Evolutionary conservation across 2,888 invertebrate genomes (phyloP), one percentile per base, ranked within the genome.

Genomic region (Thyatira batis): DNA sequence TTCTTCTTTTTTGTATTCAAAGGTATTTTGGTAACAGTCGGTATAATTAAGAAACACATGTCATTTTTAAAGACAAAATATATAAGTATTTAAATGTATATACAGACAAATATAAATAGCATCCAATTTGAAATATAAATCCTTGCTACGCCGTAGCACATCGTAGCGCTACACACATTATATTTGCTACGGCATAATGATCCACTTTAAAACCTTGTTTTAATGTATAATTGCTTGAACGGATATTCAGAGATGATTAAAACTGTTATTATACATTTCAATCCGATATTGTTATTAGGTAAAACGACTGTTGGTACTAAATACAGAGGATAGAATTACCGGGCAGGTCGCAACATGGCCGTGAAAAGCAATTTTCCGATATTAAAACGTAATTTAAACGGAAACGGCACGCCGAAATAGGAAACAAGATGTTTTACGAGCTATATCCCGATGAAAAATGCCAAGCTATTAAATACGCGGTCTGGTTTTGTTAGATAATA

Each of bases 381-480:
- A 66, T 73, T 69, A 69, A 73, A 72, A 61, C 53, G 67, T 65
- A 60, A 69, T 67, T 65, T 60, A 58, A 62, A 51, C 60, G 51
- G 54, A 25, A 46, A 58, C 27, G 25, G 51, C 49, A 54, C 27
- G 39, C 45, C 45, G 55, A 52, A 55, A 53, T 30, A 49, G 49
- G 60, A 21, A 60, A 59, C 55, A 52, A 53, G 51, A 58, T 55
- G 54, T 55, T 55, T 63, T 61, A 60, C 57, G 55, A 50, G 54
- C 51, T 39, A 45, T 57, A 52, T 49, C 44, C 23, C 20, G 8
- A 44, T 50, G 17, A 57, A 51, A 55, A 48, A 20, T 30, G 28
- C 52, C 46, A 28, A 20, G 23, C 48, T 48, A 17, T 48, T n/a
- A 48, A 48, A 27, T 20, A 17, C 17, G 13, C 2, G 10, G 17